Percentiles rank a stretch among this genome's conserved stretches.
phyloP scores from a whole-genome alignment of 2,797 vertebrate species.

The Chaunax sp. region DNA sequence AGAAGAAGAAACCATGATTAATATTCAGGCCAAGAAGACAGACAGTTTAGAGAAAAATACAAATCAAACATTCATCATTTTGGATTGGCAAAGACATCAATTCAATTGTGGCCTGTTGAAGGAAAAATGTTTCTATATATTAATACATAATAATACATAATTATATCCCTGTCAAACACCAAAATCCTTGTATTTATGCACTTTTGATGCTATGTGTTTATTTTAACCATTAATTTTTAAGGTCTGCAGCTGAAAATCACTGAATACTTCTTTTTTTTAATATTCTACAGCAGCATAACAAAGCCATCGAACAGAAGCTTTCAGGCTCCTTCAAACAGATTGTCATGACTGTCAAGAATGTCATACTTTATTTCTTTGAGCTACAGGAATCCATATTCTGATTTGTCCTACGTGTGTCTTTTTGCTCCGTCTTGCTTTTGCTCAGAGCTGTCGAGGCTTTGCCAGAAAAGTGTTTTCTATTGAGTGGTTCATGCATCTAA shows the following conservation, averaged over 20 bases:
- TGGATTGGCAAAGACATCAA: too few relatives aligned
- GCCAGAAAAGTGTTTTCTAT: constrained; percentile 10
- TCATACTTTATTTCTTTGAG: constrained; percentile 14
- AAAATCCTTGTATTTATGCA: constrained; percentile 18
- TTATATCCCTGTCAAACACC: neutral
- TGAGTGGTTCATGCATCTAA: constrained; percentile 33
- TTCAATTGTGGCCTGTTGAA: neutral
- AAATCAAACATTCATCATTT: too few relatives aligned
- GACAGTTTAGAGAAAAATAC: too few relatives aligned
- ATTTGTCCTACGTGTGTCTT: constrained; percentile 10
- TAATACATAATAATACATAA: too few relatives aligned
- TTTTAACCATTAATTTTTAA: constrained; percentile 13
- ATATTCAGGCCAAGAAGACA: too few relatives aligned
- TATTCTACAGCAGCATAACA: neutral
- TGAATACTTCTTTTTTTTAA: neutral
- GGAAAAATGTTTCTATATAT: too few relatives aligned
- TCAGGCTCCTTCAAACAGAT: constrained; percentile 11
- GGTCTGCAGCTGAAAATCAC: constrained; percentile 2
- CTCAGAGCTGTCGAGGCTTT: constrained; percentile 18
- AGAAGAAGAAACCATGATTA: neutral
- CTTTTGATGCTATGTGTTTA: constrained; percentile 2
- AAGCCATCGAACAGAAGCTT: constrained; percentile 21
- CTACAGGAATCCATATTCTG: constrained; percentile 31
- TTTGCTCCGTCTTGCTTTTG: neutral
- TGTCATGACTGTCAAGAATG: too few relatives aligned